A percentile compares a stretch with the other conserved stretches of the same genome.
Conservation (phyloP, 1,140 invertebrate species). For the Branchinecta lynchi region DNA sequence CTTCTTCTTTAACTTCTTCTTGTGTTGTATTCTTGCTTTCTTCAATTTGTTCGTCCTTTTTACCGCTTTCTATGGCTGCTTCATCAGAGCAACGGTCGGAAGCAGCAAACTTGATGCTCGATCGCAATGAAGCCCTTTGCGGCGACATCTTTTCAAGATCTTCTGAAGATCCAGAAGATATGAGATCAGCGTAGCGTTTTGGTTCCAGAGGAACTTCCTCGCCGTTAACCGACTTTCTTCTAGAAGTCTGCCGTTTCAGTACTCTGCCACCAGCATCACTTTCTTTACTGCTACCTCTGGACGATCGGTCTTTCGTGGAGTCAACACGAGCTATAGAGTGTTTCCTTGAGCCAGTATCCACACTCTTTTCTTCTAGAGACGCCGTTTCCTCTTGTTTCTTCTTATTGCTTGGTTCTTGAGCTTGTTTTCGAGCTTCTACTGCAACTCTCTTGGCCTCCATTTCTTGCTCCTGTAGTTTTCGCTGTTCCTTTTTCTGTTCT, state of each 20-base stretch:
- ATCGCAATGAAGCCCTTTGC: background rate
- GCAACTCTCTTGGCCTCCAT: conserved; percentile 15
- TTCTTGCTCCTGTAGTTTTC: conserved; percentile 21
- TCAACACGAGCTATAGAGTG: background rate
- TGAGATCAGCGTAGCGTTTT: conserved; percentile 7
- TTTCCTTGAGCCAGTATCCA: background rate
- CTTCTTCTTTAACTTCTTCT: conserved; percentile 26
- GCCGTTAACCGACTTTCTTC: conserved; percentile 11
- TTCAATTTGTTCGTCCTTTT: conserved; percentile 20
- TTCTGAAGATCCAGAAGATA: background rate
- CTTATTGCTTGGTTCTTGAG: too few species aligned
- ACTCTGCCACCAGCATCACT: background rate
- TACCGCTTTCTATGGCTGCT: background rate
- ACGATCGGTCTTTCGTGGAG: background rate
- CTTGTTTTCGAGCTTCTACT: too few species aligned
- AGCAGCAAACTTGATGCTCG: background rate
- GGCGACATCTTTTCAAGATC: background rate
- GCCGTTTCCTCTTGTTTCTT: conserved; percentile 11
- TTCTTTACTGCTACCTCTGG: background rate
- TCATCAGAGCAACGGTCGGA: background rate
- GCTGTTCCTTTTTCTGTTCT: conserved; percentile 26
- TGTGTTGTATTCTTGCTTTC: conserved; percentile 24
- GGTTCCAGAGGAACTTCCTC: background rate
- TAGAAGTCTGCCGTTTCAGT: background rate
- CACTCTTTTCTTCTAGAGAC: conserved; percentile 20